phyloP scores from a whole-genome alignment of 2,113 vertebrate genomes.

The Rhinolophus ferrumequinum region DNA sequence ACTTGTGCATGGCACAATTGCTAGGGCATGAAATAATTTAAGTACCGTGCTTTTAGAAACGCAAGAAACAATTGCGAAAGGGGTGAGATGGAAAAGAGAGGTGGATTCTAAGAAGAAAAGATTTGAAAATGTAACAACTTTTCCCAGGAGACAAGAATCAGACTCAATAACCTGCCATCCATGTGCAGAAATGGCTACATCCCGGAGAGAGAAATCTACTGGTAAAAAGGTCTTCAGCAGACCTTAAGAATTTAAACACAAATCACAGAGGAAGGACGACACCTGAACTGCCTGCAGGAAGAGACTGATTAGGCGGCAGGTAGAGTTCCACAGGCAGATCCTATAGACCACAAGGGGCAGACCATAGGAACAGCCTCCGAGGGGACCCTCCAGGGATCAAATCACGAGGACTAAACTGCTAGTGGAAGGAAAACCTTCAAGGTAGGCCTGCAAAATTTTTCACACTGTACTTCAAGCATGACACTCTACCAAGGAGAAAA shows the following conservation, averaged over 20 bases:
- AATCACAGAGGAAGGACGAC: neutral
- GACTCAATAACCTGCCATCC: neutral
- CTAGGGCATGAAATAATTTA: neutral
- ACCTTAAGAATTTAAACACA: neutral
- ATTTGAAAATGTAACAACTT: neutral
- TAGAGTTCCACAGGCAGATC: neutral
- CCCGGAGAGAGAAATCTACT: neutral
- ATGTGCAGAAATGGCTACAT: neutral
- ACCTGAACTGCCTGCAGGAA: neutral
- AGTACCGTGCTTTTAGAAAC: neutral
- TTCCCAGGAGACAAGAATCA: neutral
- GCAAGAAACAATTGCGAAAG: neutral
- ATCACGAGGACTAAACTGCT: neutral
- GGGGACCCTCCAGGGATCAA: neutral
- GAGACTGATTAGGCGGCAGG: neutral
- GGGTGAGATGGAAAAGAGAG: neutral
- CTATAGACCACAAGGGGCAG: rapidly evolving
- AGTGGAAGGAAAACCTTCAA: neutral
- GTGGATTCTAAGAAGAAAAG: neutral
- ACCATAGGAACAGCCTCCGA: neutral
- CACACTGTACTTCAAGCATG: neutral
- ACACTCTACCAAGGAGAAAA: neutral
- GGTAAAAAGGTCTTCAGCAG: neutral
- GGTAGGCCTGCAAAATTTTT: neutral
- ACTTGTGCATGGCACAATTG: neutral